Conservation (phyloP, 2,797 vertebrate genomes). For the Pseudotriccus pelzelni region DNA sequence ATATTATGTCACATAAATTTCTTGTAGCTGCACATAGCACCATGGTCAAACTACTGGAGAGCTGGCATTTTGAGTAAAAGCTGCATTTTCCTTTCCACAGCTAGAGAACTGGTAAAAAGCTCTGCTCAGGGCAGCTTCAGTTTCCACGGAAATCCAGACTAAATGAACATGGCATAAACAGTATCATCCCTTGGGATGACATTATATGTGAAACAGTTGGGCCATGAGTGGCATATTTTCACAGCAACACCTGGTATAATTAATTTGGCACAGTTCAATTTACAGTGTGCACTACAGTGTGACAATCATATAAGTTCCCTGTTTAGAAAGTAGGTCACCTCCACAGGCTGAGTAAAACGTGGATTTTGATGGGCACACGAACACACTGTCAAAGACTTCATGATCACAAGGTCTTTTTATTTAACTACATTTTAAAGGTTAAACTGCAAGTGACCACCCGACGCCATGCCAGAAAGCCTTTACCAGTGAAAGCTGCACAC, state of each 20-base stretch:
- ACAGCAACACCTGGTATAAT: background rate
- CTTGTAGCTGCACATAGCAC: background rate
- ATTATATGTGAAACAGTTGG: background rate
- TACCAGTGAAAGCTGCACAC: background rate
- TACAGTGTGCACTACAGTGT: background rate
- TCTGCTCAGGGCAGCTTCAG: background rate
- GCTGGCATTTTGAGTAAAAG: background rate
- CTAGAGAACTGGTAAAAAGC: background rate
- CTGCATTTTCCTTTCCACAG: background rate
- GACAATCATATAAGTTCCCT: background rate
- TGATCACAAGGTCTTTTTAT: background rate
- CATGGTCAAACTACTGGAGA: background rate
- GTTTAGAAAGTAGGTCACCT: conserved; percentile 43
- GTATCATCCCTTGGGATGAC: background rate
- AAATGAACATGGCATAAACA: background rate
- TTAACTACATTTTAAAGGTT: background rate
- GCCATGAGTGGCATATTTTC: background rate
- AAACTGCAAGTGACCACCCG: background rate
- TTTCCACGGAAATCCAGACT: background rate
- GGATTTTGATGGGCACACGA: background rate
- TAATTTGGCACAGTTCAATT: background rate
- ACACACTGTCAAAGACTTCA: background rate
- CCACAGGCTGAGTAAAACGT: background rate
- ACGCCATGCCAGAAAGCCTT: background rate
- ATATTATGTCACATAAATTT: background rate